These are phyloP conservation scores for Aulostomus chinensis DNA, from an alignment of 2,797 vertebrate species.

Conservation along the genomic window DNA sequence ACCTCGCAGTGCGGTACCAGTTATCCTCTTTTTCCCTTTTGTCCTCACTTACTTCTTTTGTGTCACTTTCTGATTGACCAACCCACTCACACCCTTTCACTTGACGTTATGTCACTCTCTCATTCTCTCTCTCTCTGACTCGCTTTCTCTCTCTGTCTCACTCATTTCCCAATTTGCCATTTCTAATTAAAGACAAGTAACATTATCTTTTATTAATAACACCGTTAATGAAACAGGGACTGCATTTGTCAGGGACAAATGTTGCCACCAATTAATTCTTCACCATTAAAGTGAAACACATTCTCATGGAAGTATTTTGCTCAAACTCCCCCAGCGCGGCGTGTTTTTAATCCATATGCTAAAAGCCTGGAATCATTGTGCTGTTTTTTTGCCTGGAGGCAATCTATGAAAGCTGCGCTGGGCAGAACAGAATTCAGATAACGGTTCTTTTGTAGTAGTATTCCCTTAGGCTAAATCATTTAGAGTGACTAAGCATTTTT, in stretches of 20 bases:
- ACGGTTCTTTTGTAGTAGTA: conserved; percentile 13
- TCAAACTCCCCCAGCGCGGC: conserved; percentile 13
- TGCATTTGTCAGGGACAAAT: conserved; percentile 65
- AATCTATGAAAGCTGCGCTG: conserved; percentile 29
- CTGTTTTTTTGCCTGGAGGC: conserved; percentile 8
- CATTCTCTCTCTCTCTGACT: too few species aligned
- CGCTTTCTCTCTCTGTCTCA: conserved; percentile 8
- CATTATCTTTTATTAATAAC: conserved; percentile 76
- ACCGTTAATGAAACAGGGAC: conserved; percentile 66
- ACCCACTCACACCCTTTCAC: not conserved
- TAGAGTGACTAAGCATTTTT: conserved; percentile 15
- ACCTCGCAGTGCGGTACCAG: too few species aligned
- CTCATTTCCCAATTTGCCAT: conserved; percentile 39
- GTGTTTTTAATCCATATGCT: conserved; percentile 32
- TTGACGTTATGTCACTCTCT: not conserved
- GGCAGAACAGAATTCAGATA: conserved; percentile 8
- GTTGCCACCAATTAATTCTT: conserved; percentile 68
- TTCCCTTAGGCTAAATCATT: conserved; percentile 27
- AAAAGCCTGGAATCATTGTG: conserved; percentile 35
- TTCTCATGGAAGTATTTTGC: conserved; percentile 36
- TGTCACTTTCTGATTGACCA: not conserved
- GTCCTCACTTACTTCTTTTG: not conserved
- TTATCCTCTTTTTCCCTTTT: not conserved
- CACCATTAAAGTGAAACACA: conserved; percentile 53
- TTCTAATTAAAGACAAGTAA: conserved; percentile 71